A percentile compares a stretch with the other conserved stretches of the same genome.
phyloP scores from a whole-genome alignment of 2,113 vertebrate genomes.

The Serilophus lunatus region DNA sequence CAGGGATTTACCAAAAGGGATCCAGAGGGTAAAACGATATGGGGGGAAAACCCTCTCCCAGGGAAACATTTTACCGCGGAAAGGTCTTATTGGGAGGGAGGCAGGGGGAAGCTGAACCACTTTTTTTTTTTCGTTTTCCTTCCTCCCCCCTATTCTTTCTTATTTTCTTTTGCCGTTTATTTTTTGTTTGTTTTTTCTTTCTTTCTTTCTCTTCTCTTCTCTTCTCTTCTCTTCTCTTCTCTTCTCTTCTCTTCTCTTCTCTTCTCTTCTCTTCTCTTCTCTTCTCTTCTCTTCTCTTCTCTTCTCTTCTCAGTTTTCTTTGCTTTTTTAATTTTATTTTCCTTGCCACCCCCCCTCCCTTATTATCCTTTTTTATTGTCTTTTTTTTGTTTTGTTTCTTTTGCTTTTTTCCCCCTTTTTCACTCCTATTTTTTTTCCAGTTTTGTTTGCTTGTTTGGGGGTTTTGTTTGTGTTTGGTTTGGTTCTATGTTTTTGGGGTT shows the following conservation, averaged over 20 bases:
- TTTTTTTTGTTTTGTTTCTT: accelerated
- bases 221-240: accelerated
- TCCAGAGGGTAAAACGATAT: background rate
- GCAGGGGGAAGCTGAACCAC: accelerated
- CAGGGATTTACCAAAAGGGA: background rate
- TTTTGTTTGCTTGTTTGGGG: too few species aligned
- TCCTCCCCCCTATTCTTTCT: accelerated
- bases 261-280: accelerated
- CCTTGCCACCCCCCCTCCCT: too few species aligned
- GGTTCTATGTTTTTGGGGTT: background rate
- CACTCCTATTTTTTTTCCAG: accelerated
- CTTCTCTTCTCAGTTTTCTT: too few species aligned
- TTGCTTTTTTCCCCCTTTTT: too few species aligned
- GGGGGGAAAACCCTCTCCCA: background rate
- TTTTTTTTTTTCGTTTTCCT: accelerated
- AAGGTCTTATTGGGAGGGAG: background rate
- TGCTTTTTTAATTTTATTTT: accelerated
- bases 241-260: background rate
- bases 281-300: background rate
- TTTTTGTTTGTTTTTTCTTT: accelerated
- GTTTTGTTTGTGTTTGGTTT: background rate
- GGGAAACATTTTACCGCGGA: background rate
- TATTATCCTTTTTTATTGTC: accelerated
- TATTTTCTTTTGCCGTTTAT: accelerated
- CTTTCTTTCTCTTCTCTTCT: too few species aligned